These are phyloP conservation scores for Parotocinclus haroldoi DNA, from an alignment of 2,797 vertebrate species.

Conservation along the genomic window DNA sequence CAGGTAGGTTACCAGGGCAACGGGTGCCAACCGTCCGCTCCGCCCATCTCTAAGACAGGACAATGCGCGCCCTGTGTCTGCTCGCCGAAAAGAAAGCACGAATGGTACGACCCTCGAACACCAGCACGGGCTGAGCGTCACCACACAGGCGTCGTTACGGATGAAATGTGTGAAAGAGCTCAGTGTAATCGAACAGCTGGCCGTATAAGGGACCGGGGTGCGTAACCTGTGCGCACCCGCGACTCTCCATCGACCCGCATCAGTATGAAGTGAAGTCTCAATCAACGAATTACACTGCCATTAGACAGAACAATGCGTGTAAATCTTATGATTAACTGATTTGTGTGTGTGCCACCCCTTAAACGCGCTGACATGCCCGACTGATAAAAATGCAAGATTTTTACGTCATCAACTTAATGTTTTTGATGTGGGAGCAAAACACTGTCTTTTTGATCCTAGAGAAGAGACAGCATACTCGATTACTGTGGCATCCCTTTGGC, in stretches of 20 bases:
- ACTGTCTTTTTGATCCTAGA: neutral
- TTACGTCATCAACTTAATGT: slow-evolving; percentile 32
- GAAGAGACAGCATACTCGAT: neutral
- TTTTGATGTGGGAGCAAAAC: too few relatives aligned
- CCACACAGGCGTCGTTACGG: too few relatives aligned
- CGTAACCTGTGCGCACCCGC: neutral
- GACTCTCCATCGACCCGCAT: too few relatives aligned
- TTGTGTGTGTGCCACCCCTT: too few relatives aligned
- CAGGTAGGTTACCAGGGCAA: slow-evolving; percentile 78
- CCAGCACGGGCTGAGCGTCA: neutral
- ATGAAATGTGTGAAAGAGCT: too few relatives aligned
- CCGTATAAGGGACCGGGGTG: neutral
- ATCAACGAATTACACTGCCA: too few relatives aligned
- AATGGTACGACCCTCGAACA: neutral
- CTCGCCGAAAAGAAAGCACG: slow-evolving; percentile 8
- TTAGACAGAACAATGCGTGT: too few relatives aligned
- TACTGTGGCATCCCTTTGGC: slow-evolving; percentile 49
- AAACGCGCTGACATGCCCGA: too few relatives aligned
- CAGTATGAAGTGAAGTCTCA: too few relatives aligned
- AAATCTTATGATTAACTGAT: too few relatives aligned
- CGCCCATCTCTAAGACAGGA: slow-evolving; percentile 69
- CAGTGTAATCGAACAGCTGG: neutral
- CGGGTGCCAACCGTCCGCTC: slow-evolving; percentile 65
- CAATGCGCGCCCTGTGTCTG: slow-evolving; percentile 53
- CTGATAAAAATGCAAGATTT: slow-evolving; percentile 46